Evolutionary conservation across 1,140 invertebrate species (phyloP).

Genomic region (Sarcophaga peregrina): DNA sequence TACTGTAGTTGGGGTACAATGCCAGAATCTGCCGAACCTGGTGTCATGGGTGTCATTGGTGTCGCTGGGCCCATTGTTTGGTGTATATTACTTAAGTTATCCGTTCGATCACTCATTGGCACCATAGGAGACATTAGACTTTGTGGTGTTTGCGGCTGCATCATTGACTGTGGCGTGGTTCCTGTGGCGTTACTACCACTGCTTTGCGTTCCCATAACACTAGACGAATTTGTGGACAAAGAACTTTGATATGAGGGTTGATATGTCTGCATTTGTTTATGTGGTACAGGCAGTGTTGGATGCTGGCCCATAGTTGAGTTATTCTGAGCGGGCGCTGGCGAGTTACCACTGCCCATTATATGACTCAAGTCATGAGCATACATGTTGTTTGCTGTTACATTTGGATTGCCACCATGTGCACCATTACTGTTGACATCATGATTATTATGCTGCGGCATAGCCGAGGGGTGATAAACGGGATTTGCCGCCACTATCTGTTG

Average conservation of each 20-base stretch:
- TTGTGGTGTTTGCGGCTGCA: conserved; percentile 92
- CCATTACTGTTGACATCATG: conserved; percentile 40
- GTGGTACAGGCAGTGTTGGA: conserved; percentile 64
- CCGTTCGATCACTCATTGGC: conserved; percentile 70
- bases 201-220: not conserved
- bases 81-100: conserved; percentile 68
- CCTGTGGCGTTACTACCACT: not conserved
- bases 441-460: conserved; percentile 66
- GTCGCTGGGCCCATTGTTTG: conserved; percentile 79
- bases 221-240: conserved; percentile 23
- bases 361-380: conserved; percentile 58
- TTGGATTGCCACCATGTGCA: conserved; percentile 61
- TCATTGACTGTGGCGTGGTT: conserved; percentile 78
- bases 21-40: conserved; percentile 91
- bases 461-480: conserved; percentile 80
- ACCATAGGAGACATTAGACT: conserved; percentile 87
- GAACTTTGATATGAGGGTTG: conserved; percentile 67
- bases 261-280: conserved; percentile 78
- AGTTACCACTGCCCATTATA: conserved; percentile 63
- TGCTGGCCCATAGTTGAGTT: conserved; percentile 16
- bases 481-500: conserved; percentile 74
- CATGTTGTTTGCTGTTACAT: conserved; percentile 48
- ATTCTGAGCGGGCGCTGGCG: conserved; percentile 48
- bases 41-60: conserved; percentile 93
- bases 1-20: conserved; percentile 95